phyloP scores from a whole-genome alignment of 2,888 invertebrate genomes.

The Apamea epomidion region DNA sequence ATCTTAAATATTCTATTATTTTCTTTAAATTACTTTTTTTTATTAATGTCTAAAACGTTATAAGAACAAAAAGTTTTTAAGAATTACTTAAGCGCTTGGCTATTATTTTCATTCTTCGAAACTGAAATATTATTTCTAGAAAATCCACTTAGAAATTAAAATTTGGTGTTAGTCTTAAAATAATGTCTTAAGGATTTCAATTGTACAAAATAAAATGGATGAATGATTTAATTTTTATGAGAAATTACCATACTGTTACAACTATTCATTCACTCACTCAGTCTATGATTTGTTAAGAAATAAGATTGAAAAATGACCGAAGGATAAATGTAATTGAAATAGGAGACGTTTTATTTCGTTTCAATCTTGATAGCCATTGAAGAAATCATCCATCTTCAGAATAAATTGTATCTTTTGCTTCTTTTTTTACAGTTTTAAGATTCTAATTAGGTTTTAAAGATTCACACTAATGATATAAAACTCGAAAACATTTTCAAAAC shows the following conservation, averaged over 20 bases:
- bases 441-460: constrained; percentile 61
- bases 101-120: constrained; percentile 27
- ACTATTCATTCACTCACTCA: constrained; percentile 16
- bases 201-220: constrained; percentile 25
- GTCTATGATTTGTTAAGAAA: constrained; percentile 48
- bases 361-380: constrained; percentile 29
- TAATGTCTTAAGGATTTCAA: constrained; percentile 33
- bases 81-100: neutral
- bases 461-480: constrained; percentile 59
- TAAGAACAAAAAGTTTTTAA: constrained; percentile 17
- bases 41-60: neutral
- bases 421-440: constrained; percentile 40
- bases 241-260: constrained; percentile 12
- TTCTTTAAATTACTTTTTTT: constrained; percentile 29
- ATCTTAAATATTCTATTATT: neutral
- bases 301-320: constrained; percentile 34
- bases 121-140: constrained; percentile 33
- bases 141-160: constrained; percentile 26
- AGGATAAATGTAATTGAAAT: constrained; percentile 37
- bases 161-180: constrained; percentile 24
- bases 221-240: constrained; percentile 44
- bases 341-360: constrained; percentile 26
- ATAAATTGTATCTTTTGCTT: constrained; percentile 26
- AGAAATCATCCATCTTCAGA: constrained; percentile 37
- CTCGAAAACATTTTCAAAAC: constrained; percentile 50